Evolutionary conservation across 2,888 invertebrate genomes (phyloP).

Genomic region (Elmis aenea): DNA sequence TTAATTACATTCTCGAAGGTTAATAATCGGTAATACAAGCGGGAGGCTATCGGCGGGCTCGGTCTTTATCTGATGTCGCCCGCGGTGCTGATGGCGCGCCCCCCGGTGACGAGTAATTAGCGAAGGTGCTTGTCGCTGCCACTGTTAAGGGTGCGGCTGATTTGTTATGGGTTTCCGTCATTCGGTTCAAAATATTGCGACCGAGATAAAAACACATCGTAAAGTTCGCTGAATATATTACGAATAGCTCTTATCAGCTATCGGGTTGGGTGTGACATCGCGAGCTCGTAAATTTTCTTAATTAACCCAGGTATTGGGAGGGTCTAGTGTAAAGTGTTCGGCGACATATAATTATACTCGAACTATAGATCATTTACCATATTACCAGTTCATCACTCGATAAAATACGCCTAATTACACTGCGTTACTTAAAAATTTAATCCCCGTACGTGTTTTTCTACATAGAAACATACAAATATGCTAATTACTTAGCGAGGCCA

Average conservation of each 20-base stretch:
- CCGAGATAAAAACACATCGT: conserved; percentile 39
- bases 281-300: conserved; percentile 38
- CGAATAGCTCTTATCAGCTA: conserved; percentile 34
- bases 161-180: conserved; percentile 32
- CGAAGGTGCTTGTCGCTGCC: conserved; percentile 29
- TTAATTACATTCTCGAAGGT: conserved; percentile 14
- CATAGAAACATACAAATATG: no score
- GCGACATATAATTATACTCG: conserved; percentile 24
- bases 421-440: no score
- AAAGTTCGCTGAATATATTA: conserved; percentile 35
- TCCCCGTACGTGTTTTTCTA: no score
- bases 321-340: conserved; percentile 34
- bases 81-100: conserved; percentile 17
- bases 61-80: conserved; percentile 27
- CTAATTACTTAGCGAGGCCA: no score
- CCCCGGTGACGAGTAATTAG: conserved; percentile 29
- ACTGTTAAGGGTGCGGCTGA: conserved; percentile 30
- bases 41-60: conserved; percentile 21
- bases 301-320: conserved; percentile 36
- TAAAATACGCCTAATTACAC: no score
- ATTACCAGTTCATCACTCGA: no score
- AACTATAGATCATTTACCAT: no score
- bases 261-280: conserved; percentile 38
- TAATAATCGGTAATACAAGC: conserved; percentile 20
- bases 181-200: conserved; percentile 35